Base-by-base conservation (phyloP, 2,888 invertebrate genomes). In the Chironomus riparius region DNA sequence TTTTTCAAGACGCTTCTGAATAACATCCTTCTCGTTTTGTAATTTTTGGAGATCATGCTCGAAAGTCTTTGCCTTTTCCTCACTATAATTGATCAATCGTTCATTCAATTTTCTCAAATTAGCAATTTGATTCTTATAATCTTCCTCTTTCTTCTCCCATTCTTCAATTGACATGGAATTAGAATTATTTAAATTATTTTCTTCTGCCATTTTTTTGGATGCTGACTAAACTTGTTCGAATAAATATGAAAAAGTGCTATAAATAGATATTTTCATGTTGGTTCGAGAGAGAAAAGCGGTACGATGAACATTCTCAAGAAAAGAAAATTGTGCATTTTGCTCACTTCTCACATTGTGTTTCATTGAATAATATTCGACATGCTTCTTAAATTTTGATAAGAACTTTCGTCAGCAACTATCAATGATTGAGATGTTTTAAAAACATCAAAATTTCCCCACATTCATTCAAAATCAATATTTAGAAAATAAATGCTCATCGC, bases 61-160 rank as follows among this genome's bases (percentile, higher is more conserved):
- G 21, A 56, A 76, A 0, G 62, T 69, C 21, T 76, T 76, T 6
- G 56, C 7, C 38, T 76, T 76, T 28, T 76, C 76, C 18, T 76
- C 76, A 21, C 69, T 76, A 47, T 68, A 76, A 50, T n/a, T 69
- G 4, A 76, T 56, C 56, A 76, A n/a, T 21, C 69, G 68, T 28
- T 76, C 76, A 50, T 76, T 76, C 18, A 76, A 22, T 21, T 68
- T 68, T n/a, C 47, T 68, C 13, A 76, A 18, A 56, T 76, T 76
- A 2, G 15, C 61, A 21, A 76, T 76, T 50, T 76, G 76, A n/a
- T 28, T n/a, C 56, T 56, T 38, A 15, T 69, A 69, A 18, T 24
- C 76, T n/a, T 68, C 76, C 28, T 76, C 76, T 7, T 56, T 48
- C 21, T 50, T 18, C 13, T 50, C 22, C 76, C 76, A 76, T 12